A percentile compares a stretch with the other conserved stretches of the same genome.
These are phyloP conservation scores for Pocillopora damicornis DNA, from an alignment of 64 coral and sea anemone genomes.

Conservation along the genomic window DNA sequence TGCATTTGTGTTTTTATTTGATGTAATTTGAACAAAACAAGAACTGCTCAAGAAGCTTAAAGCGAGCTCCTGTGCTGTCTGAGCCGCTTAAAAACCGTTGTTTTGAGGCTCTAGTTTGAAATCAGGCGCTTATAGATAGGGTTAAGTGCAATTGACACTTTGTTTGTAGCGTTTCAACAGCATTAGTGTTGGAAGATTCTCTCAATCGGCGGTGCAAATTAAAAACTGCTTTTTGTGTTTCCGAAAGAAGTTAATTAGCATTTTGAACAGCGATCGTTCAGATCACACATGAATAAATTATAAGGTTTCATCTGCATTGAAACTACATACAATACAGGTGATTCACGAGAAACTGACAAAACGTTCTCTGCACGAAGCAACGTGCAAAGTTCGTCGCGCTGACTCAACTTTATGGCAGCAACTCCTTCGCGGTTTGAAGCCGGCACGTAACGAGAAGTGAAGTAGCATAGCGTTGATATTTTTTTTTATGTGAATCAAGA, in stretches of 20 bases:
- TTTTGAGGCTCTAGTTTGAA: not conserved
- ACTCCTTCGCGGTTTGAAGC: not conserved
- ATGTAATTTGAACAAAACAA: conserved; percentile 16
- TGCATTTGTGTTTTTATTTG: not conserved
- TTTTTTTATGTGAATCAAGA: not conserved
- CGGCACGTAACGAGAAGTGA: not conserved
- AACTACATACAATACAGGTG: conserved; percentile 1
- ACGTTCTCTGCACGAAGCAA: not conserved
- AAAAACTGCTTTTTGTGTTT: conserved; percentile 31
- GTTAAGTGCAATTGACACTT: not conserved
- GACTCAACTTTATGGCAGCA: too few relatives aligned
- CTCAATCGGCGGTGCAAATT: conserved; percentile 24
- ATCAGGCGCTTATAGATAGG: not conserved
- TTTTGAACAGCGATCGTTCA: conserved; percentile 32
- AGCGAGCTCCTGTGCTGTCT: not conserved
- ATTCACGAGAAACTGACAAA: not conserved
- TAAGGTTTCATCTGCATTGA: conserved; percentile 27
- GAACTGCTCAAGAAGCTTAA: conserved; percentile 11
- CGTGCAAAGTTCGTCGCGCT: not conserved
- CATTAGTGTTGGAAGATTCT: not conserved
- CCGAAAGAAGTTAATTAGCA: conserved; percentile 47
- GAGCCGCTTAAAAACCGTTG: not conserved
- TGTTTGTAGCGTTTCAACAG: not conserved
- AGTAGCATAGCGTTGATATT: not conserved
- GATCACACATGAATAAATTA: conserved; percentile 48